Evolutionary conservation across 2,888 invertebrate genomes (phyloP), one percentile per base, ranked within the genome.

Genomic region (Nomada flava): DNA sequence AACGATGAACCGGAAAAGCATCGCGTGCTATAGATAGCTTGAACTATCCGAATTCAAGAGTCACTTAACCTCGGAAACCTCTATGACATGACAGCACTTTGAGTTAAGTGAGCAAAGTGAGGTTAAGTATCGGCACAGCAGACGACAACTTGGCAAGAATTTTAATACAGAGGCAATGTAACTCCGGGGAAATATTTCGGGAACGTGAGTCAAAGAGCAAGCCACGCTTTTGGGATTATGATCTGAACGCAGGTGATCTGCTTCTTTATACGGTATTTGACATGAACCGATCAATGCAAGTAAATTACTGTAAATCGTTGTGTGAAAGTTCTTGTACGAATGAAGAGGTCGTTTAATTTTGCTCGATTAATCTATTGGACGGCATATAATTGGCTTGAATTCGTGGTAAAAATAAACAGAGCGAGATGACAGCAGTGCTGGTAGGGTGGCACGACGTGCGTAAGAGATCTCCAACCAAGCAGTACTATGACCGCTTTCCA

Each of bases 371-470:
- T 55, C 64, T 57, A 69, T 65, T 59, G 42, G 36, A 9, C 75
- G 72, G 63, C 52, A 74, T 62, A 68, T 76, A 83, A 88, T 75
- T 82, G 84, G 73, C 70, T 60, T 64, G 77, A 70, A 88, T 85
- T 88, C 72, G 60, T 73, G 86, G 65, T 88, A 86, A 88, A 88
- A 89, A 89, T 89, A 88, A 89, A 85, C 80, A 86, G 72, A 67
- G 81, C 79, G 67, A 85, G 81, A 79, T 88, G 88, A 88, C 89
- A 89, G 83, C 65, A 76, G 60, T 71, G 68, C 69, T 77, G 52
- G 70, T 82, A 86, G 89, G 57, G 88, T 89, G 82, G 86, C 80
- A 87, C 86, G 77, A 90, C 84, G 76, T 90, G 91, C 90, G 91
- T 91, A 90, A 90, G 89, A 89, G 91, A 87, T 82, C 77, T 72